These are phyloP conservation scores for Arctocebus calabarensis DNA, from an alignment of 2,797 vertebrate species.

Conservation along the genomic window DNA sequence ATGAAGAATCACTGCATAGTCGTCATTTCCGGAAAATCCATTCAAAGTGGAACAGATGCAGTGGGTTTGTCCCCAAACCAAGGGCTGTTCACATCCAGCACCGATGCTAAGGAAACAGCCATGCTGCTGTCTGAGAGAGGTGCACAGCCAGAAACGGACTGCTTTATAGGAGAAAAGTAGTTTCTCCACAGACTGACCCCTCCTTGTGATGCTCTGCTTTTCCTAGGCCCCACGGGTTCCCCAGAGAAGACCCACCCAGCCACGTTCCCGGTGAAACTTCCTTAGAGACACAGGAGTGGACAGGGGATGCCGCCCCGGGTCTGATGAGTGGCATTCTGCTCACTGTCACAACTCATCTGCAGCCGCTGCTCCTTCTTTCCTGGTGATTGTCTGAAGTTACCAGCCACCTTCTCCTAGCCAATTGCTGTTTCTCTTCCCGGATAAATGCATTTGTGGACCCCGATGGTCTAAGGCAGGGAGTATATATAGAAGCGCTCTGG, in stretches of 20 bases:
- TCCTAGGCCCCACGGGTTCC: not conserved
- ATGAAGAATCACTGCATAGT: not conserved
- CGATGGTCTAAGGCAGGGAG: not conserved
- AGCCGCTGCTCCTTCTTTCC: not conserved
- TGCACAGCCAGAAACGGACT: not conserved
- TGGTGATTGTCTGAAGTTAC: not conserved
- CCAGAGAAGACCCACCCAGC: not conserved
- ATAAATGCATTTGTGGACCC: not conserved
- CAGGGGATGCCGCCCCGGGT: not conserved
- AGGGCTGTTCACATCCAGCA: not conserved
- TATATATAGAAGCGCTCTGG: not conserved
- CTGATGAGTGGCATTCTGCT: not conserved
- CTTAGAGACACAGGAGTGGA: not conserved
- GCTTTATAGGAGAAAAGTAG: not conserved
- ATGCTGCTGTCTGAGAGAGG: not conserved
- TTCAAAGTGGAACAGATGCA: not conserved
- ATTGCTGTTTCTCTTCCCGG: not conserved
- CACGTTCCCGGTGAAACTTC: not conserved
- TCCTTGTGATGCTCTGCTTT: not conserved
- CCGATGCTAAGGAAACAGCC: not conserved
- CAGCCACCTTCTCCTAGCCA: not conserved
- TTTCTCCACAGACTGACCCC: not conserved
- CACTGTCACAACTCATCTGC: not conserved
- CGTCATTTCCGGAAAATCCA: slow-evolving; percentile 53
- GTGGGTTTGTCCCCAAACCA: not conserved